Evolutionary conservation across 2,888 invertebrate genomes (phyloP), one percentile per base, ranked within the genome.

Genomic region (Andrena chrysosceles): DNA sequence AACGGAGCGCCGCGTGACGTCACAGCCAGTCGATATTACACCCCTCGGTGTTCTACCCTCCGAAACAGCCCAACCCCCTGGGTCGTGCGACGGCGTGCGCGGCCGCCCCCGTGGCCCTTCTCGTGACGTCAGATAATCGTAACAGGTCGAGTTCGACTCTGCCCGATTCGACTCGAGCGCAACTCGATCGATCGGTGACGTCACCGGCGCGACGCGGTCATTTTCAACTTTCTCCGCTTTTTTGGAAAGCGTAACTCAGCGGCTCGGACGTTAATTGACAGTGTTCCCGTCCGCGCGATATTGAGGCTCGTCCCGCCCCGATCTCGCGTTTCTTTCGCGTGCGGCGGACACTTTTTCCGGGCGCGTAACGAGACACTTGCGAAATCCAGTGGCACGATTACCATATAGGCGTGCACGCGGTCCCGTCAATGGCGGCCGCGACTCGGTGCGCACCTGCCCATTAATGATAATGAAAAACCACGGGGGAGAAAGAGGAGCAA

Each of bases 1-100:
- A 76, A 77, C 56, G 67, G 48, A 77, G 79, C 74, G 78, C 74
- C 79, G 29, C 10, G 52, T 86, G 86, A 85, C 85, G 85, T 86
- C 86, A 86, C 31, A 20, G 54, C 10, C 29, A 69, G 63, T 81
- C 74, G 48, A 85, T 78, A 86, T 73, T 70, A 64, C 54, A 77
- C 73, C 80, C 78, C 77, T 67, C 35, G 26, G 2, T 10, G 56
- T 20, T 10, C 10, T 26, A 23, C 10, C 56, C 20, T 3, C 56
- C 56, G 56, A 56, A 20, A 8, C 26, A 4, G 4, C 10, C 56
- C 26, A 26, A 8, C 13, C 16, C 31, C 26, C 1, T 20, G 2
- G 20, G 13, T 29, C 7, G 49, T 35, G 33, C 62, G 48, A 13
- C 33, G 49, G 54, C 59, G 48, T 3, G 6, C 42, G 23, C 20